Percentiles rank a stretch among this genome's conserved stretches.
Evolutionary conservation across 2,888 invertebrate species (phyloP).

Genomic region (Cerastoderma edule): DNA sequence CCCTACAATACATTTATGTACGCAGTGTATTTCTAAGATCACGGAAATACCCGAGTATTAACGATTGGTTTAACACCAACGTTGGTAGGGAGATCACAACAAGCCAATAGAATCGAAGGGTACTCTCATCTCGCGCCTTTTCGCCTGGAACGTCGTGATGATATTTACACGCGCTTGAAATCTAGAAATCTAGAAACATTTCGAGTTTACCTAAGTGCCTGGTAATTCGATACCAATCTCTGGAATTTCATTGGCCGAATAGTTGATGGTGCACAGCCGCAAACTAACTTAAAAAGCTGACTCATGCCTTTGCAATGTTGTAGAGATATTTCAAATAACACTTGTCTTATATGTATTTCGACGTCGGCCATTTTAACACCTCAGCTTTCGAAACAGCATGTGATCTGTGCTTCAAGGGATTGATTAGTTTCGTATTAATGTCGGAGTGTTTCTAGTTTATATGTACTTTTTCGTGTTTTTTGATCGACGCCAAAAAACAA

Average conservation of each 20-base stretch:
- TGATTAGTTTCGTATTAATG: constrained; percentile 19
- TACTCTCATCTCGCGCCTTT: too few species aligned
- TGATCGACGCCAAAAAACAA: neutral
- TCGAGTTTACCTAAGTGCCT: constrained; percentile 17
- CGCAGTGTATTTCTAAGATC: too few species aligned
- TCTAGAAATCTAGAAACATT: constrained; percentile 1
- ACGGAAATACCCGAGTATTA: too few species aligned
- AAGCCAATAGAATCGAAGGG: too few species aligned
- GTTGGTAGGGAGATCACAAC: too few species aligned
- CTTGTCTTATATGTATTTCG: constrained; percentile 17
- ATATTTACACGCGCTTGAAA: constrained; percentile 20
- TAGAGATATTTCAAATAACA: constrained; percentile 23
- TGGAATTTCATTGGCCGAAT: constrained; percentile 40
- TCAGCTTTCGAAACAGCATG: constrained; percentile 22
- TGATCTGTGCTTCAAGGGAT: constrained; percentile 1
- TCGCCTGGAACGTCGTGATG: too few species aligned
- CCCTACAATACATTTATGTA: too few species aligned
- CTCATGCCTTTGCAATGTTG: constrained; percentile 43
- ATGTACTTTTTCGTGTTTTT: constrained; percentile 16
- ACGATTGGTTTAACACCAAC: too few species aligned
- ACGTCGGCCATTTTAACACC: constrained; percentile 6
- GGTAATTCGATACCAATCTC: constrained; percentile 22
- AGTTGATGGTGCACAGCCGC: constrained; percentile 15
- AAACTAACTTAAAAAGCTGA: constrained; percentile 22
- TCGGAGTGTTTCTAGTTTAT: constrained; percentile 1